Evolutionary conservation across 2,888 invertebrate genomes (phyloP).

Genomic region (Chrysotoxum bicinctum): DNA sequence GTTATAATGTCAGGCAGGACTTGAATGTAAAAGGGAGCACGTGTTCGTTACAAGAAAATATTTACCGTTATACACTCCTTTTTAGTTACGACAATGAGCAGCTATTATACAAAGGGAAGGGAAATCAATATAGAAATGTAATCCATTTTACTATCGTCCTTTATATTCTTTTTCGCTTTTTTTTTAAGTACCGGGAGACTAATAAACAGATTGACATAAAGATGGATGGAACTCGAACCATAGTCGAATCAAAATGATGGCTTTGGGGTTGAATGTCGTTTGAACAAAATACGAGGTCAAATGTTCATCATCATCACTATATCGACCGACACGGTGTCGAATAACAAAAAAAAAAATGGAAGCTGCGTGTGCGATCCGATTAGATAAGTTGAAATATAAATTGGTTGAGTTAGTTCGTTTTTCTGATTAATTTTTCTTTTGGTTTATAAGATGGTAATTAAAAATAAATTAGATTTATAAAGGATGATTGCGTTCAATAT

Average conservation of each 20-base stretch:
- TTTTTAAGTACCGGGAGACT: conserved; percentile 58
- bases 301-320: conserved; percentile 20
- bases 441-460: background rate
- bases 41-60: conserved; percentile 52
- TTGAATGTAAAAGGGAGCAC: conserved; percentile 53
- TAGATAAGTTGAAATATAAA: conserved; percentile 39
- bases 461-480: conserved; percentile 1
- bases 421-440: conserved; percentile 26
- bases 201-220: conserved; percentile 72
- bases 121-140: conserved; percentile 69
- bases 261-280: conserved; percentile 40
- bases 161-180: conserved; percentile 29
- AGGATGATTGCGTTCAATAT: background rate
- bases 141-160: conserved; percentile 70
- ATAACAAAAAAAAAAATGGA: conserved; percentile 26
- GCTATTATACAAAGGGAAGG: conserved; percentile 16
- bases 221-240: conserved; percentile 62
- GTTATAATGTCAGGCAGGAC: conserved; percentile 45
- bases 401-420: conserved; percentile 30
- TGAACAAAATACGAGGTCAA: conserved; percentile 43
- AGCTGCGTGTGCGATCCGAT: conserved; percentile 39
- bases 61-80: conserved; percentile 58
- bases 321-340: background rate
- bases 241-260: conserved; percentile 60
- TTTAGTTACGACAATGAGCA: conserved; percentile 35